phyloP scores from a whole-genome alignment of 2,113 vertebrate species.

The Anarhynchus alexandrinus region DNA sequence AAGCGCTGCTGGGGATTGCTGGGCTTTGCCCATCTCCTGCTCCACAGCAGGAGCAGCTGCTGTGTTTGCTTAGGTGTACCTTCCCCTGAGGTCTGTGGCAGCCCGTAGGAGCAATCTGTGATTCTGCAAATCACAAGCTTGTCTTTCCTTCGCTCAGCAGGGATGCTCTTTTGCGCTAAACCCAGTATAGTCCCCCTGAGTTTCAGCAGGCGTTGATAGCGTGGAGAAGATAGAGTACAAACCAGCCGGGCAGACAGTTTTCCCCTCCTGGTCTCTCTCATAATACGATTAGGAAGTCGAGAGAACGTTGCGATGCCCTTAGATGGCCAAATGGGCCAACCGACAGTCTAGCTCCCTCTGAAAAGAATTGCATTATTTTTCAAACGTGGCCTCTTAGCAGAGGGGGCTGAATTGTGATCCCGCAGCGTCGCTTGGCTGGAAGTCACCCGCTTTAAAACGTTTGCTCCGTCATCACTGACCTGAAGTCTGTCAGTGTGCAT shows the following conservation, averaged over 20 bases:
- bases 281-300: not conserved
- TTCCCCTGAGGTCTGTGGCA: not conserved
- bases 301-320: not conserved
- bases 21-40: not conserved
- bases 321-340: not conserved
- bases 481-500: not conserved
- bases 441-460: not conserved
- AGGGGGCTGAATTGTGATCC: not conserved
- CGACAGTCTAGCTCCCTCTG: not conserved
- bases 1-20: not conserved
- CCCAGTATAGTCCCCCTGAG: not conserved
- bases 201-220: not conserved
- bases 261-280: not conserved
- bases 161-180: constrained; percentile 9
- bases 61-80: not conserved
- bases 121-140: not conserved
- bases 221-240: not conserved
- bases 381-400: not conserved
- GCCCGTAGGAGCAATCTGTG: not conserved
- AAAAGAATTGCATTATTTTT: not conserved
- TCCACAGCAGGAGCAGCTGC: not conserved
- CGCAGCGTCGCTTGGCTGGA: accelerated
- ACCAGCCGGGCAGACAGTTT: not conserved
- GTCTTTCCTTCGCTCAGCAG: constrained; percentile 3
- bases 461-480: not conserved